A percentile compares a stretch with the other conserved stretches of the same genome.
These are phyloP conservation scores for Dermolepida albohirtum DNA, from an alignment of 2,888 invertebrate species.

Conservation along the genomic window DNA sequence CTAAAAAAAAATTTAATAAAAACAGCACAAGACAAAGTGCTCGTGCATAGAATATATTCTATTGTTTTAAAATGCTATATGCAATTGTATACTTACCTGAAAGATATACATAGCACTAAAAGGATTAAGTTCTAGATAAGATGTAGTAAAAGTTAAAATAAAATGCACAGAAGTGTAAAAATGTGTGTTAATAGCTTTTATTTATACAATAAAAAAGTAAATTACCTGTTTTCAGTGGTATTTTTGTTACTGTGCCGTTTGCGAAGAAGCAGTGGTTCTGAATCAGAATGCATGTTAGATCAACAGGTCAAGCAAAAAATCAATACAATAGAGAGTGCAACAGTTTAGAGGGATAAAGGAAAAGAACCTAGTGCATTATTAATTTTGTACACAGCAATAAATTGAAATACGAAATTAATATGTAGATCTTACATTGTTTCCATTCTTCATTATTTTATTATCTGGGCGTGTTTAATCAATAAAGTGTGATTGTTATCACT, in stretches of 20 bases:
- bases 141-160: no score
- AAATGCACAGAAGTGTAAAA: no score
- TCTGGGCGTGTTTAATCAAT: background rate
- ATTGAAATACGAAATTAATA: no score
- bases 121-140: no score
- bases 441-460: background rate
- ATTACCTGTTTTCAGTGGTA: conserved; percentile 17
- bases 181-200: no score
- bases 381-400: background rate
- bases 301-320: conserved; percentile 27
- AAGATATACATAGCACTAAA: no score
- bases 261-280: conserved; percentile 14
- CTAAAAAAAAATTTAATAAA: conserved; percentile 13
- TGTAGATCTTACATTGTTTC: background rate
- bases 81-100: no score
- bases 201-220: background rate
- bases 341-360: background rate
- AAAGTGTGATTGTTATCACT: no score
- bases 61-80: background rate
- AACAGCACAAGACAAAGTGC: background rate
- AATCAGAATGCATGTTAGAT: conserved; percentile 23
- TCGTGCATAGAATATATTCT: background rate
- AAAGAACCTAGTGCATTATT: background rate
- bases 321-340: background rate
- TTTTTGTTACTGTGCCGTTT: conserved; percentile 19